These are phyloP conservation scores for Hyla sarda DNA, from an alignment of 2,113 vertebrate species.

Conservation along the genomic window DNA sequence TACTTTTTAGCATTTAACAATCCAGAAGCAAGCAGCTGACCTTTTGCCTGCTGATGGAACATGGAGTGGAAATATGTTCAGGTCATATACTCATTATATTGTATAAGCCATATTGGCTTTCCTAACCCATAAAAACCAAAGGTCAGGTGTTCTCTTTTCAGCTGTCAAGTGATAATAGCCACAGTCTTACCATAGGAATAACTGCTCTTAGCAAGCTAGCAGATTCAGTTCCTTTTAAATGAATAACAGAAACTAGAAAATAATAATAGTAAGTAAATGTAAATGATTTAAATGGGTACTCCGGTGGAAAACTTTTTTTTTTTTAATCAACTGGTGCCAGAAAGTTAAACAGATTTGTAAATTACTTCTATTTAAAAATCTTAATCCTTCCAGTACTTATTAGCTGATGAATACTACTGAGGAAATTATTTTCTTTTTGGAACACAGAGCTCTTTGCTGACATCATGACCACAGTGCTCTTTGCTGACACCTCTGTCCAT, in stretches of 20 bases:
- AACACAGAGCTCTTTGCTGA: too few relatives aligned
- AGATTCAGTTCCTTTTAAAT: not conserved
- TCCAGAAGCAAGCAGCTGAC: constrained; percentile 1
- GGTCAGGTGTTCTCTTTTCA: not conserved
- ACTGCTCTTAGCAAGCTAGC: not conserved
- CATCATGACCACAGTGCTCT: too few relatives aligned
- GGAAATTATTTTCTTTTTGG: too few relatives aligned
- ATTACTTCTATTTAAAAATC: too few relatives aligned
- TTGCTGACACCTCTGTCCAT: too few relatives aligned
- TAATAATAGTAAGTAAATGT: too few relatives aligned
- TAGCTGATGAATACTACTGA: too few relatives aligned
- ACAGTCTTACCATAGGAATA: not conserved
- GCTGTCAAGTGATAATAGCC: not conserved
- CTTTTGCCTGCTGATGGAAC: constrained; percentile 3
- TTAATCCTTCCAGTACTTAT: too few relatives aligned
- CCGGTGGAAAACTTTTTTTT: too few relatives aligned
- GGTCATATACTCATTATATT: constrained; percentile 2
- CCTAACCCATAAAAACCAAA: constrained; percentile 11
- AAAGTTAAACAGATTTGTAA: too few relatives aligned
- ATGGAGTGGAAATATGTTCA: not conserved
- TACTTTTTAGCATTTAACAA: not conserved
- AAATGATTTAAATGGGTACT: too few relatives aligned
- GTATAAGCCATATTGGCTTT: not conserved
- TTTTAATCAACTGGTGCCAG: too few relatives aligned
- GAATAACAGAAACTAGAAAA: not conserved